Conservation (phyloP, 2,797 vertebrate genomes). For the Thalassophryne amazonica region DNA sequence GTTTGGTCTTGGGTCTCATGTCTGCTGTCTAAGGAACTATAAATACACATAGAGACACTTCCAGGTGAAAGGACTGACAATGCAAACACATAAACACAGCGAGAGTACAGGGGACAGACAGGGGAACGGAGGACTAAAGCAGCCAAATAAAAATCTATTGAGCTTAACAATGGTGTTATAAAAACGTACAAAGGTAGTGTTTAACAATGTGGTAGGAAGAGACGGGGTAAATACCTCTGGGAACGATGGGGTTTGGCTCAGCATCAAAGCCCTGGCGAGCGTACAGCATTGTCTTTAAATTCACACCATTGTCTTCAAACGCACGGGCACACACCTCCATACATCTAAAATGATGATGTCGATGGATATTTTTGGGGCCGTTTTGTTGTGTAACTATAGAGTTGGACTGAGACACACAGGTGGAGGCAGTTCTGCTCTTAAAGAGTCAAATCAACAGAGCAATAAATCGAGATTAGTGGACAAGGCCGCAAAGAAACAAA, state of each 20-base stretch:
- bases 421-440: constrained; percentile 4
- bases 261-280: constrained; percentile 75
- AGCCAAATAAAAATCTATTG: constrained; percentile 75
- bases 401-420: constrained; percentile 24
- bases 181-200: constrained; percentile 77
- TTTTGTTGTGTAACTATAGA: constrained; percentile 46
- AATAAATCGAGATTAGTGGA: no score
- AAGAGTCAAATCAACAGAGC: background rate
- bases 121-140: constrained; percentile 31
- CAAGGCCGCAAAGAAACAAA: no score
- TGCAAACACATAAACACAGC: constrained; percentile 64
- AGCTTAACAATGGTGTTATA: constrained; percentile 78
- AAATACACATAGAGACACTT: constrained; percentile 81
- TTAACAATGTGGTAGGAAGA: constrained; percentile 82
- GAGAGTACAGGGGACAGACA: constrained; percentile 28
- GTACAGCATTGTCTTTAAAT: constrained; percentile 77
- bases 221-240: constrained; percentile 72
- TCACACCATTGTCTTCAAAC: constrained; percentile 72
- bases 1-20: constrained; percentile 79
- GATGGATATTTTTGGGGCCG: constrained; percentile 58
- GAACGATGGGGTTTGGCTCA: constrained; percentile 71
- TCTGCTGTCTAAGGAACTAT: constrained; percentile 79
- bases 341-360: constrained; percentile 65
- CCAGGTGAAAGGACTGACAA: constrained; percentile 79
- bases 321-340: constrained; percentile 48